Evolutionary conservation across 2,797 vertebrate genomes (phyloP).

Genomic region (Tauraco hartlaubi): DNA sequence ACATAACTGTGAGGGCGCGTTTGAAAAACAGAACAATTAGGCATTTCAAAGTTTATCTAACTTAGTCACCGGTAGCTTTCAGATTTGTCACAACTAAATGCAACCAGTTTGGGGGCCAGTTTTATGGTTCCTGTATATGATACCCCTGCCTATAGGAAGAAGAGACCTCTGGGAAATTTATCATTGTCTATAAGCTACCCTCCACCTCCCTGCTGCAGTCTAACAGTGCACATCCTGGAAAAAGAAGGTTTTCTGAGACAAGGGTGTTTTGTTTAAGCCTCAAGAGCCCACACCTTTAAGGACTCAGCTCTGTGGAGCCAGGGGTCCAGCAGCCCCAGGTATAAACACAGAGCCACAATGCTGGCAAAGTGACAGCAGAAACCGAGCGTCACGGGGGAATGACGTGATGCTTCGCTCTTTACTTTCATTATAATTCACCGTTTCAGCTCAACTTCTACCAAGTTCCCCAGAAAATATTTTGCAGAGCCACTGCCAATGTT

Average conservation of each 20-base stretch:
- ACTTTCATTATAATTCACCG: background rate
- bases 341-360: background rate
- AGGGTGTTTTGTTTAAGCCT: background rate
- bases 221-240: background rate
- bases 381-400: background rate
- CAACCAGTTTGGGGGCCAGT: background rate
- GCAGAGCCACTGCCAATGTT: constrained; percentile 15
- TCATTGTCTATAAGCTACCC: background rate
- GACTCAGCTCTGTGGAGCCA: background rate
- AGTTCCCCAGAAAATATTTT: background rate
- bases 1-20: background rate
- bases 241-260: background rate
- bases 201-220: background rate
- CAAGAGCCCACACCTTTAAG: background rate
- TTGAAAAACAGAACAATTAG: constrained; percentile 61
- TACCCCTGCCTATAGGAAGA: background rate
- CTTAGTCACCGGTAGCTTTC: background rate
- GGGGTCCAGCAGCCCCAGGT: background rate
- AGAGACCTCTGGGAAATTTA: background rate
- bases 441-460: background rate
- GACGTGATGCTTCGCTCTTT: background rate
- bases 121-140: background rate
- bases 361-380: background rate
- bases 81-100: background rate
- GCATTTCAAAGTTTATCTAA: constrained; percentile 46